Evolutionary conservation across 2,113 vertebrate species (phyloP), one percentile per base, ranked within the genome.

Genomic region (Synodontis membranacea): DNA sequence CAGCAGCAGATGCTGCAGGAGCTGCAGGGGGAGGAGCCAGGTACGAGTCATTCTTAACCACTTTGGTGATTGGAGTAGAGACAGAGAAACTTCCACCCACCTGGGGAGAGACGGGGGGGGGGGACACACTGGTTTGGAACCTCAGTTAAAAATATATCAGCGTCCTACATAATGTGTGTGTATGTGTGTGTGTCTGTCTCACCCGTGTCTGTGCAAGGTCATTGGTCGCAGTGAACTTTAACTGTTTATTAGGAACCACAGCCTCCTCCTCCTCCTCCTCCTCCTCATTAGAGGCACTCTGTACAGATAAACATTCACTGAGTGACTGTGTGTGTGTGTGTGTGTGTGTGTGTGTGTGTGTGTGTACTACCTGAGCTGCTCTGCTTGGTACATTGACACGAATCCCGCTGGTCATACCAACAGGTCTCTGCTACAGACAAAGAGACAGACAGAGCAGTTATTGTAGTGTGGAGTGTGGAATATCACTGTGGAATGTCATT

Each of bases 1-100:
- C 1, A 17, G 50, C 15, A 17, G n/a, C n/a, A n/a, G n/a, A n/a
- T 5, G 70, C 5, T 56, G 90, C 90, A 4, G 95, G 91, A 37
- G 96, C 91, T 23, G 96, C 92, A 64, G 96, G 92, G 42, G 96
- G 93, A 0, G 95, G 96, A 66, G 97, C 97, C 0, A 97, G 96
- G 92, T 99, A 99, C 0, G 96, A 92, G 88, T 99, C 98, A 0
- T 99, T 99, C 94, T 98, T 97, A 82, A 99, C 97, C 92, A 99
- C 98, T 93, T 99, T 99, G 86, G 98, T 99, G 89, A 99, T 96
- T 0, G 98, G 97, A 68, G 94, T 92, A 28, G 96, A 96, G 90
- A 97, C 87, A 58, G 97, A 96, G 85, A 98, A 96, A 42, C 94
- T 91, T 8, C 94, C 95, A 86, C 94, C 95, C 5, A 94, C 72